Evolutionary conservation across 92 coral and sea anemone species (phyloP), one percentile per base, ranked within the genome.

Genomic region (Umimayanthus chanpuru): DNA sequence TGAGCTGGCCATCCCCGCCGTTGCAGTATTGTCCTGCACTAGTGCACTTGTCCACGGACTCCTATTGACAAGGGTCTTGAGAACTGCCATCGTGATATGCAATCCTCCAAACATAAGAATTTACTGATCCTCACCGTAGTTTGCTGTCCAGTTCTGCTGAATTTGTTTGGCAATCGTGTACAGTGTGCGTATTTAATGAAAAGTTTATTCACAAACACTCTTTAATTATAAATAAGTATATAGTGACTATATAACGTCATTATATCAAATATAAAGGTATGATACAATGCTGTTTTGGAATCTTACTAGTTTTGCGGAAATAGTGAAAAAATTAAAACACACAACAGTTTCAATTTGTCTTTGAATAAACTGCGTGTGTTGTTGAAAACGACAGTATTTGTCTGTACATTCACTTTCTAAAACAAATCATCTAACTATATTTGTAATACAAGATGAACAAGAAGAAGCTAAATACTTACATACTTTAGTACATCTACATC

Each of bases 41-140:
- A 58, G 61, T 38, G 83, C 84, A 30, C 49, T 39, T 70, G 40
- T 49, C 90, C 90, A 88, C 0, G 85, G 64, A 65, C 90, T 79
- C 28, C 71, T 85, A 14, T 88, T 85, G 21, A 79, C 85, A 30
- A 79, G 10, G 25, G 38, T 30, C 55, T 88, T 88, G 38, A 79
- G 55, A 76, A 78, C 36, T 32, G 36, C 36, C 2, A 32, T 32
- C 36, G 0, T 2, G 2, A 32, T 32, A 32, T 32, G 36, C 36
- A 32, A 32, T 32, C 2, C 1, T 32, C 36, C 36, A 32, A 32
- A 0, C 36, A 32, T 32, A 32, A 32, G 1, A 32, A 32, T 32
- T 32, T 32, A 2, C 77, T 79, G 56, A 56, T 38, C 39, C 28
- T 88, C 75, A 73, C 81, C 87, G 66, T 53, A 64, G 20, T 41